Evolutionary conservation across 2,888 invertebrate species (phyloP).

Genomic region (Crossocerus cetratus): DNA sequence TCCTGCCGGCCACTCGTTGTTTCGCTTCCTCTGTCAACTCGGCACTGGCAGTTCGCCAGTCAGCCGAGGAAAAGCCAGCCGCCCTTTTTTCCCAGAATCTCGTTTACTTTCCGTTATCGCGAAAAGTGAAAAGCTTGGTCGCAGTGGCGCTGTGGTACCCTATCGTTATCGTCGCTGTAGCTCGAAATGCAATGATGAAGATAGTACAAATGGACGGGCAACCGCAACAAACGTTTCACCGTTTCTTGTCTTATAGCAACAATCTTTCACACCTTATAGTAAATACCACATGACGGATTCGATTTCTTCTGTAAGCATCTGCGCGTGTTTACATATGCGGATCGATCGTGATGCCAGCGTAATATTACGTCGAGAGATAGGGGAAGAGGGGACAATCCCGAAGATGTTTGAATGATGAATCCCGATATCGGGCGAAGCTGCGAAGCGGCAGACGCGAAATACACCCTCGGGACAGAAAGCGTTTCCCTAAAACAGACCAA

Average conservation of each 20-base stretch:
- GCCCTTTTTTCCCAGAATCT: not conserved
- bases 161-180: too few relatives aligned
- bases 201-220: too few relatives aligned
- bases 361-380: not conserved
- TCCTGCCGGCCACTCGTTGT: not conserved
- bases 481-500: constrained; percentile 66
- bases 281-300: too few relatives aligned
- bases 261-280: too few relatives aligned
- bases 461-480: constrained; percentile 61
- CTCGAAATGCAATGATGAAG: too few relatives aligned
- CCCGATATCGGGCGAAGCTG: constrained; percentile 54
- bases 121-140: not conserved
- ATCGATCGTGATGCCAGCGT: too few relatives aligned
- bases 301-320: too few relatives aligned
- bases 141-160: not conserved
- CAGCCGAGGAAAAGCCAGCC: not conserved
- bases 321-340: not conserved
- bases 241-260: too few relatives aligned
- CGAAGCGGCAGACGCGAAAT: constrained; percentile 56
- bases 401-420: constrained; percentile 66
- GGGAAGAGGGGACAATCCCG: constrained; percentile 35
- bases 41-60: constrained; percentile 10
- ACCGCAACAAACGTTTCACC: too few relatives aligned
- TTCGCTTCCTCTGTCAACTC: not conserved
- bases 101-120: constrained; percentile 5